phyloP scores from a whole-genome alignment of 2,113 vertebrate genomes.

The Bothrops jararaca region DNA sequence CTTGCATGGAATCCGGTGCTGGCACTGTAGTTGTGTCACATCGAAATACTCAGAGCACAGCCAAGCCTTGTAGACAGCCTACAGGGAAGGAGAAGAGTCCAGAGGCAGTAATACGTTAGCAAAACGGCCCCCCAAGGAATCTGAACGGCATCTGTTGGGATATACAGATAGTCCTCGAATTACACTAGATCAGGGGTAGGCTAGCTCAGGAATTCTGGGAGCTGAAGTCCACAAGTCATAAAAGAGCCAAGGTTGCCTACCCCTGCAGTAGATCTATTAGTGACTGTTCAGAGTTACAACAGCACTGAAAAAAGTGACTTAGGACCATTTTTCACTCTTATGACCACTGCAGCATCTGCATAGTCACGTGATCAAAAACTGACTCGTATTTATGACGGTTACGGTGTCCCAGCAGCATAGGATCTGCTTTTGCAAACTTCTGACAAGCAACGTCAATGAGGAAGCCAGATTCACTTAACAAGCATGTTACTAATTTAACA shows the following conservation, averaged over 20 bases:
- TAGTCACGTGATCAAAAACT: neutral
- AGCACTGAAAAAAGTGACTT: neutral
- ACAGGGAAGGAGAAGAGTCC: constrained; percentile 2
- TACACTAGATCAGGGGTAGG: neutral
- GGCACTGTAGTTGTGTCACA: constrained; percentile 79
- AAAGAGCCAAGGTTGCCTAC: too few relatives aligned
- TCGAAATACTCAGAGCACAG: constrained; percentile 83
- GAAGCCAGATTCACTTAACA: too few relatives aligned
- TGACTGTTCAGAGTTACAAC: neutral
- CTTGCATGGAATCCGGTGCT: constrained; percentile 80
- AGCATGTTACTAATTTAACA: too few relatives aligned
- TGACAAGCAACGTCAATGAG: too few relatives aligned
- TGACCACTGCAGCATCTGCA: neutral
- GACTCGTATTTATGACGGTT: too few relatives aligned
- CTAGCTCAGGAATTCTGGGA: too few relatives aligned
- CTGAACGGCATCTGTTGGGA: neutral
- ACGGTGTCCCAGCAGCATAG: too few relatives aligned
- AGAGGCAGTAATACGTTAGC: neutral
- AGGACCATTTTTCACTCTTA: neutral
- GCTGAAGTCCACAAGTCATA: too few relatives aligned
- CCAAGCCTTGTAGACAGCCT: constrained; percentile 85
- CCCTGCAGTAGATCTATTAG: neutral
- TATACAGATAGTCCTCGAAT: neutral
- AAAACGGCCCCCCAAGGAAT: rapidly evolving
- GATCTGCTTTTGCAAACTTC: too few relatives aligned